Base-by-base conservation (phyloP, 2,113 vertebrate species). In the Nymphicus hollandicus region DNA sequence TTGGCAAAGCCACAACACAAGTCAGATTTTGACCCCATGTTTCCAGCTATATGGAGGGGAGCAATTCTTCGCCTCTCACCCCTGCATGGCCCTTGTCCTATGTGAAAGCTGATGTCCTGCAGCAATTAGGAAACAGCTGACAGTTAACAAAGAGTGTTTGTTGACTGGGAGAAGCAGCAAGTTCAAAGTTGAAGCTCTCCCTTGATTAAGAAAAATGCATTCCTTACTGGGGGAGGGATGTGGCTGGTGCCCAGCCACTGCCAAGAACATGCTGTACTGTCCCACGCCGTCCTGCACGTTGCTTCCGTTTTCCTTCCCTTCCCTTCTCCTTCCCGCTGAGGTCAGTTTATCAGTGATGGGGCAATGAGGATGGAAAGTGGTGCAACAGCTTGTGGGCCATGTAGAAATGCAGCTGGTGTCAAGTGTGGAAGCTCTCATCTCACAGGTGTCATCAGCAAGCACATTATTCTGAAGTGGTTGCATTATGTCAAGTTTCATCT, bases 231-330 rank as follows among this genome's bases (percentile, higher is more conserved):
- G 55, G 76, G n/a, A 73, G 55, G 58, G 91, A 20, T 47, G 63
- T 86, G 74, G n/a, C 78, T 53, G 47, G 55, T 78, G 60, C 73
- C 68, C 8, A 4, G 72, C 50, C 28, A 8, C 47, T 61, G 82
- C 83, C 56, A 78, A 81, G 81, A 43, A 73, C 10, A 0, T 72
- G 64, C 77, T 78, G 65, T 86, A 29, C 77, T 5, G 1, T 37
- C 64, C 81, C 2, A 0, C 2, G 2, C 22, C 10, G 53, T 46
- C 50, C 55, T 0, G 2, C 73, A 44, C 3, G 0, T 24, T 49
- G 24, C 16, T 89, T 28, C 39, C 31, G 11, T 47, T 44, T 41
- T 41, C 41, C 41, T 41, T 41, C 41, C 39, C 39, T 41, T 41
- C 11, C 41, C 41, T 41, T 41, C 46, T 41, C 19, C n/a, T 66